phyloP scores from a whole-genome alignment of 2,797 vertebrate genomes.

The Toxotes lorentzi region DNA sequence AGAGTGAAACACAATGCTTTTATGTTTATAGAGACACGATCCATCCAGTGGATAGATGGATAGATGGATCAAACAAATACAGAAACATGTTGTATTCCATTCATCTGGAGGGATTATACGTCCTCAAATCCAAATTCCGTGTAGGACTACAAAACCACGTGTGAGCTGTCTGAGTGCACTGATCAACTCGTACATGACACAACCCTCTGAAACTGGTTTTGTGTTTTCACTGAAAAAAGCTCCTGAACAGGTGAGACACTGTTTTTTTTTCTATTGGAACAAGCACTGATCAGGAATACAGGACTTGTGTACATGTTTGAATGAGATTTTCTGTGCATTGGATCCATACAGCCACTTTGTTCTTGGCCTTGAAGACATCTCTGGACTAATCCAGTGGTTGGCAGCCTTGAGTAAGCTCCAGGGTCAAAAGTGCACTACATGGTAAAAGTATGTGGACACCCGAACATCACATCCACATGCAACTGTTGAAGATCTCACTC shows the following conservation, averaged over 20 bases:
- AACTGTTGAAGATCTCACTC: neutral
- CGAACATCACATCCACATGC: neutral
- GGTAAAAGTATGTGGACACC: neutral
- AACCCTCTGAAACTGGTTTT: neutral
- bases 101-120: conserved; percentile 75
- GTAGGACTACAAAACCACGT: conserved; percentile 41
- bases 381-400: neutral
- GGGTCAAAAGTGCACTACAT: neutral
- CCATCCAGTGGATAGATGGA: conserved; percentile 53
- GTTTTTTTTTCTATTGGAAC: conserved; percentile 1
- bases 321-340: neutral
- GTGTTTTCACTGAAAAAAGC: neutral
- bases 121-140: conserved; percentile 58
- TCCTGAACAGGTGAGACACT: conserved; percentile 9
- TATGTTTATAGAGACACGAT: conserved; percentile 34
- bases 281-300: neutral
- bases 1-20: conserved; percentile 28
- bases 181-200: conserved; percentile 45
- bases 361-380: neutral
- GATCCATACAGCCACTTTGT: neutral
- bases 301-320: neutral
- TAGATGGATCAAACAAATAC: conserved; percentile 67
- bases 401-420: neutral
- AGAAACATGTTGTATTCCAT: conserved; percentile 63
- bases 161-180: conserved; percentile 34